Evolutionary conservation across 2,113 vertebrate genomes (phyloP), one percentile per base, ranked within the genome.

Genomic region (Aegithalos caudatus): DNA sequence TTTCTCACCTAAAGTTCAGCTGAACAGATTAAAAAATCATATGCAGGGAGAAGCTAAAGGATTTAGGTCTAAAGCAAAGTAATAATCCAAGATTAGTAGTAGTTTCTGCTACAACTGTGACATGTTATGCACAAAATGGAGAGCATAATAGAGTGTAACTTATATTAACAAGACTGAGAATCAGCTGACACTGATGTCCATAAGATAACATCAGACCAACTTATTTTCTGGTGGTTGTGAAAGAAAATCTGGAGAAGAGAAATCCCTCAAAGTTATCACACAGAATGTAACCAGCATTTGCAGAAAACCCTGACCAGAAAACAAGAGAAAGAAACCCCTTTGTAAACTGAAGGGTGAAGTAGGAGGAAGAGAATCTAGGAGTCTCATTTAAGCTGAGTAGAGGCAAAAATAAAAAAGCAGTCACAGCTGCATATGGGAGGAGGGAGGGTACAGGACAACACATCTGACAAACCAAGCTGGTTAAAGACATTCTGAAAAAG

Each of bases 71-170:
- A 48, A 84, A 84, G 60, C 58, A 70, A 89, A 86, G 69, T 37
- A 81, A 62, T 12, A 81, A 81, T 29, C 33, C 35, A 54, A 74
- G 38, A 78, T 27, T 11, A 80, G 10, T 24, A 64, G 47, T 14
- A 33, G 21, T 11, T 70, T 73, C 22, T 84, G 64, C 25, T 73
- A n/a, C 1, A 1, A 61, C 67, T 70, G 70, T 54, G 54, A 53
- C 24, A 62, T 0, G 0, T 28, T 42, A n/a, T 0, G 0, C 5
- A 44, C 17, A 45, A 81, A 57, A 70, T 5, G 24, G 40, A 47
- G 9, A 66, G 23, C 10, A 37, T 15, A 53, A 51, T 22, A 64
- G 20, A 16, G 28, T 4, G 1, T n/a, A 77, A 77, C n/a, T n/a
- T 25, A 0, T 9, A 35, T n/a, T 57, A 78, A 60, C 31, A 70